Base-by-base conservation (phyloP, 2,888 invertebrate genomes). In the Suillia variegata region DNA sequence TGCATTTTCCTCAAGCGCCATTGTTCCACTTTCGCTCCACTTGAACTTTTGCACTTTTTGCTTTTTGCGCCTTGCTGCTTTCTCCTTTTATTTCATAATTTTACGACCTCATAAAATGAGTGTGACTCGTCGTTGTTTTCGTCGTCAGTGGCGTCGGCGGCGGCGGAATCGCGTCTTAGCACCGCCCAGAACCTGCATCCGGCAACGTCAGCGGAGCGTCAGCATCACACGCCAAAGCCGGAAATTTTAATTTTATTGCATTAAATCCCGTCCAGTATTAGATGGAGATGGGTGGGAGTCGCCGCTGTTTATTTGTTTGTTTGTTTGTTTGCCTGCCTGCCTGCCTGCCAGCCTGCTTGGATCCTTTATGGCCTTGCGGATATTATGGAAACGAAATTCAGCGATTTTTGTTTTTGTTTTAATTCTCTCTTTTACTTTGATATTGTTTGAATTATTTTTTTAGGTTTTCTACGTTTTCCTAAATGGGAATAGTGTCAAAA, bases 1-100 rank as follows among this genome's bases (percentile, higher is more conserved):
- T 3, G 4, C 6, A 18, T 18, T 18, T 4, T 45, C 18, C 18
- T 20, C 18, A 18, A 4, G 45, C 45, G 20, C 45, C 20, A 45
- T 45, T 45, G 45, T 45, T 45, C 45, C 45, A 45, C 45, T 45
- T 45, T 6, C 20, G 45, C 17, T 45, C 45, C 13, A 45, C 45
- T 45, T 45, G 45, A 45, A 45, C 45, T 45, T 45, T 45, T 45
- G 20, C 18, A 17, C 45, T 45, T 45, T 45, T 38, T 13, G n/a
- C 45, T 38, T 38, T 38, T 38, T 38, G 38, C n/a, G 26, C n/a
- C 3, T 38, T 38, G 38, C 38, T 20, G 18, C 45, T 45, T 18
- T 18, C 18, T 45, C 6, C n/a, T 38, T 45, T 45, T 18, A 18
- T 45, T 38, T 45, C 45, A 45, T 45, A 45, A 45, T 45, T 45